Conservation (phyloP, 2,113 vertebrate species). For the Proteles cristata region DNA sequence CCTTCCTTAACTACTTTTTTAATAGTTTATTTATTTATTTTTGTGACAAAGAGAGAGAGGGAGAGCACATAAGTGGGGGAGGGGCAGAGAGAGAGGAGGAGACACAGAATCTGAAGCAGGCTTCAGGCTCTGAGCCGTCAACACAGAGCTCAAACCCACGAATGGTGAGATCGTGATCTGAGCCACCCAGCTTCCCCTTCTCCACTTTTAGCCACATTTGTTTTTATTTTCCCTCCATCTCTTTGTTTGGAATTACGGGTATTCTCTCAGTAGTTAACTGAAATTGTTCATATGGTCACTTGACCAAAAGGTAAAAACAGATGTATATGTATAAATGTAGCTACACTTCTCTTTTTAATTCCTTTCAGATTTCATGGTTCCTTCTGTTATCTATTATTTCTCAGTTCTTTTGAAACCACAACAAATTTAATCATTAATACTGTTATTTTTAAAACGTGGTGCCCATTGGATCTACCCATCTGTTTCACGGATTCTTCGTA, state of each 20-base stretch:
- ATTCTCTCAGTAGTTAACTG: not conserved
- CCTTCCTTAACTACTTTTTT: not conserved
- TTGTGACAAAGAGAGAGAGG: too few relatives aligned
- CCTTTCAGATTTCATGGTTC: not conserved
- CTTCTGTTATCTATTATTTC: not conserved
- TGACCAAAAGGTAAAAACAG: not conserved
- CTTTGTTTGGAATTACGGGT: not conserved
- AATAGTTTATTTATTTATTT: too few relatives aligned
- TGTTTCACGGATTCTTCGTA: not conserved
- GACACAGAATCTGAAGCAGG: too few relatives aligned
- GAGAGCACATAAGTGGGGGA: too few relatives aligned
- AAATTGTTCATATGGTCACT: not conserved
- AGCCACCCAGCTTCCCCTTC: too few relatives aligned
- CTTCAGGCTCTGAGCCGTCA: too few relatives aligned
- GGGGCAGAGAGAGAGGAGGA: too few relatives aligned
- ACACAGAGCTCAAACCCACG: too few relatives aligned
- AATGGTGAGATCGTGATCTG: too few relatives aligned
- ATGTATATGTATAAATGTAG: not conserved
- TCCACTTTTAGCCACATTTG: not conserved
- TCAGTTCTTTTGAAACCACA: not conserved
- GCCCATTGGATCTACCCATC: not conserved
- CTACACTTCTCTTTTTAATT: not conserved
- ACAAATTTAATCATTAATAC: not conserved
- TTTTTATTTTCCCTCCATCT: not conserved
- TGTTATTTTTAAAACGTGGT: not conserved